phyloP scores from a whole-genome alignment of 2,888 invertebrate genomes.

The Halictus ligatus region DNA sequence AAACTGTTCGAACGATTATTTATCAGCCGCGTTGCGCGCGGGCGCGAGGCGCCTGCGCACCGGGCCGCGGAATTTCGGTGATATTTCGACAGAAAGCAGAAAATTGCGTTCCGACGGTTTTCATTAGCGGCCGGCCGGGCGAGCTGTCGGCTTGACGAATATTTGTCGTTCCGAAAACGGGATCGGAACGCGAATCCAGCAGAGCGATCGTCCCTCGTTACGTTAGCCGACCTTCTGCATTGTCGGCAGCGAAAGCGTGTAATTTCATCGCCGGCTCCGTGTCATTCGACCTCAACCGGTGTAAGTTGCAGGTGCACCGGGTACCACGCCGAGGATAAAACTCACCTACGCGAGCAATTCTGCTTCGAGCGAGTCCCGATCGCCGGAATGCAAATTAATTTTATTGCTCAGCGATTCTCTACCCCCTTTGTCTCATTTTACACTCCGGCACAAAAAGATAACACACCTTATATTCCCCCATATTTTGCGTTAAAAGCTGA shows the following conservation, averaged over 20 bases:
- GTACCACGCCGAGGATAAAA: conserved; percentile 44
- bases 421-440: neutral
- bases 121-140: neutral
- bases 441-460: no score
- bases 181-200: conserved; percentile 49
- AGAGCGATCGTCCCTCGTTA: conserved; percentile 44
- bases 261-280: conserved; percentile 58
- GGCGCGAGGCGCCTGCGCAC: neutral
- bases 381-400: conserved; percentile 20
- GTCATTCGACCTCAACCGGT: conserved; percentile 43
- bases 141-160: neutral
- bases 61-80: neutral
- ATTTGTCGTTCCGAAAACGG: conserved; percentile 21
- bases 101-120: conserved; percentile 13
- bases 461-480: no score
- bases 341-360: conserved; percentile 42
- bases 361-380: neutral
- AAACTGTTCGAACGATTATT: conserved; percentile 3
- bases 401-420: neutral
- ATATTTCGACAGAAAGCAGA: conserved; percentile 6
- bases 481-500: no score
- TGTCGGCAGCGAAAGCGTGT: conserved; percentile 60
- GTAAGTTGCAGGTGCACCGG: conserved; percentile 54
- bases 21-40: neutral
- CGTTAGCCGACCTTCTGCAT: conserved; percentile 59